Evolutionary conservation across 2,888 invertebrate species (phyloP).

Genomic region (Idaea biselata): DNA sequence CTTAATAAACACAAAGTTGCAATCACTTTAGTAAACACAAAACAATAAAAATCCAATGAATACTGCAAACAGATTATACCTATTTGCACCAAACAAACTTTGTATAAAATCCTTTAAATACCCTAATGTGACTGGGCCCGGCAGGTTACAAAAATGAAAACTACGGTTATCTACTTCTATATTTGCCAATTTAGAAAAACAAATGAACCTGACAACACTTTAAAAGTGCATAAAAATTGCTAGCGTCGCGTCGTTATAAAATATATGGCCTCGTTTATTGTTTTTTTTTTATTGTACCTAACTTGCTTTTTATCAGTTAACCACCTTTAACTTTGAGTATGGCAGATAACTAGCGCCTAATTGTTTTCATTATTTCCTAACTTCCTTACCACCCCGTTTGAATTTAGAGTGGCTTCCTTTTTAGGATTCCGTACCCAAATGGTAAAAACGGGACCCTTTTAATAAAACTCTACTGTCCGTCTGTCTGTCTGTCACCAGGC

Average conservation of each 20-base stretch:
- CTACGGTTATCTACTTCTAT: background rate
- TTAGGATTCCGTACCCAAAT: too few relatives aligned
- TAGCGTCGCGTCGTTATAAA: too few relatives aligned
- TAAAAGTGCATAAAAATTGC: too few relatives aligned
- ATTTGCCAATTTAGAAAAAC: background rate
- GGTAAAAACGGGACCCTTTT: too few relatives aligned
- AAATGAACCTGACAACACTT: background rate
- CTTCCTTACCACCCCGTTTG: background rate
- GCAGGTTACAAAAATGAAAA: background rate
- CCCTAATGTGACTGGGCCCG: background rate
- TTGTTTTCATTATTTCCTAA: background rate
- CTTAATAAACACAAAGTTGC: constrained; percentile 5
- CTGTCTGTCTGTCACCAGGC: too few relatives aligned
- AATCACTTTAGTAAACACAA: constrained; percentile 10
- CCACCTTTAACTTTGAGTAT: too few relatives aligned
- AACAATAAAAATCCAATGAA: background rate
- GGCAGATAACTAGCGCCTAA: too few relatives aligned
- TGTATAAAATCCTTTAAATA: background rate
- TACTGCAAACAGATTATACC: background rate
- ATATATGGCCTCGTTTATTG: too few relatives aligned
- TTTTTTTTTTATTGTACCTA: too few relatives aligned
- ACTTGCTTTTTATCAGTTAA: too few relatives aligned
- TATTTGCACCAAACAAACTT: background rate
- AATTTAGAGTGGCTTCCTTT: background rate
- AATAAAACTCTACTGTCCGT: too few relatives aligned